Evolutionary conservation across 2,888 invertebrate species (phyloP).

Genomic region (Anodontia alba): DNA sequence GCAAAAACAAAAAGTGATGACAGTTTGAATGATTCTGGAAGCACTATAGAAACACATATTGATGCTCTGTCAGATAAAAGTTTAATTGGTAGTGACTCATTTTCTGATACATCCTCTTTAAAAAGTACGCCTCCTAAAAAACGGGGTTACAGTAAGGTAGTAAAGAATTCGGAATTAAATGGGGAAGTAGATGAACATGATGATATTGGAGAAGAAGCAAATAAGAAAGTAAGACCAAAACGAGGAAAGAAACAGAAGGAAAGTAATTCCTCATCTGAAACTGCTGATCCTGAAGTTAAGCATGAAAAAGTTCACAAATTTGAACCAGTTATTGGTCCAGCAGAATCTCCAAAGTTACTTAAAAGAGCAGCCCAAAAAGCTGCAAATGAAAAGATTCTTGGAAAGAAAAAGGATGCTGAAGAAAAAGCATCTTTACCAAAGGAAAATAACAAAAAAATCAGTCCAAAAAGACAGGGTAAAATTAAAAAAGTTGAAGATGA

Average conservation of each 20-base stretch:
- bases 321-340: not conserved
- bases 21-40: conserved; percentile 52
- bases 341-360: conserved; percentile 6
- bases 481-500: conserved; percentile 5
- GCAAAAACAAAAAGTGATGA: conserved; percentile 48
- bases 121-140: conserved; percentile 63
- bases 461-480: conserved; percentile 24
- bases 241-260: conserved; percentile 22
- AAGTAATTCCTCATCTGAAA: not conserved
- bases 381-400: conserved; percentile 24
- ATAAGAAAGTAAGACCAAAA: conserved; percentile 19
- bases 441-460: conserved; percentile 38
- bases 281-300: not conserved
- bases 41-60: conserved; percentile 53
- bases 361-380: conserved; percentile 18
- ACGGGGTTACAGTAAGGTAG: conserved; percentile 47
- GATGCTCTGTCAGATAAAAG: conserved; percentile 57
- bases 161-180: conserved; percentile 56
- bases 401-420: conserved; percentile 2
- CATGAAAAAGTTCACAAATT: not conserved
- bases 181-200: conserved; percentile 28
- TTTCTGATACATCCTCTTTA: conserved; percentile 54
- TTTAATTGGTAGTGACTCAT: conserved; percentile 52
- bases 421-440: conserved; percentile 24
- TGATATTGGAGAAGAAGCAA: conserved; percentile 12